Conservation (phyloP, 2,113 vertebrate genomes). For the Accipiter cooperii region DNA sequence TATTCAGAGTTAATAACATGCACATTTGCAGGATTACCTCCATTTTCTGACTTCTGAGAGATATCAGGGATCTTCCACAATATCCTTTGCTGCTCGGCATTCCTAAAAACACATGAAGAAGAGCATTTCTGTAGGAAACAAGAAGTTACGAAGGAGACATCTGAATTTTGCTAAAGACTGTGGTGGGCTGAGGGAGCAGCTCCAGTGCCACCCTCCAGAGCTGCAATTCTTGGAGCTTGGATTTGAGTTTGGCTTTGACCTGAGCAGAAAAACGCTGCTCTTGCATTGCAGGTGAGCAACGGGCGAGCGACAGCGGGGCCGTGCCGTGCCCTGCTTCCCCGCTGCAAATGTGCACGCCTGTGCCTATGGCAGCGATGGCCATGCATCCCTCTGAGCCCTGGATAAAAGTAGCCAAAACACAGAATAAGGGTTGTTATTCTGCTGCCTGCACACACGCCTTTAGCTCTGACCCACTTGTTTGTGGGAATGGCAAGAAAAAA, state of each 20-base stretch:
- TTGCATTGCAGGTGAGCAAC: neutral
- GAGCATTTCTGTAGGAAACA: neutral
- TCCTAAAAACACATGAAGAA: conserved; percentile 74
- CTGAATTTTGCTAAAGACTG: neutral
- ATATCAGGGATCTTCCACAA: conserved; percentile 99
- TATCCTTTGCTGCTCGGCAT: conserved; percentile 92
- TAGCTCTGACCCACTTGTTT: accelerated
- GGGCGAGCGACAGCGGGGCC: neutral
- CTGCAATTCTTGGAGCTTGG: neutral
- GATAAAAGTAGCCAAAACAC: neutral
- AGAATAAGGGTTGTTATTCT: neutral
- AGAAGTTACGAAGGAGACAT: neutral
- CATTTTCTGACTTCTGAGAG: conserved; percentile 97
- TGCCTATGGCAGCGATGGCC: accelerated
- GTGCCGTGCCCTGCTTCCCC: neutral
- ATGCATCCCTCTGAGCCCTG: neutral
- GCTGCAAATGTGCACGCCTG: accelerated
- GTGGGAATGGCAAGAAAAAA: neutral
- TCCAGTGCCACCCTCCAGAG: accelerated
- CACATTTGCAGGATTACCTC: conserved; percentile 75
- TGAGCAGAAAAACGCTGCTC: neutral
- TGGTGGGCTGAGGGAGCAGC: neutral
- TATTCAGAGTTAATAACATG: accelerated
- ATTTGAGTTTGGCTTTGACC: neutral
- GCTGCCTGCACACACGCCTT: neutral